Evolutionary conservation across 2,113 vertebrate species (phyloP).

Genomic region (Pardalotus punctatus): DNA sequence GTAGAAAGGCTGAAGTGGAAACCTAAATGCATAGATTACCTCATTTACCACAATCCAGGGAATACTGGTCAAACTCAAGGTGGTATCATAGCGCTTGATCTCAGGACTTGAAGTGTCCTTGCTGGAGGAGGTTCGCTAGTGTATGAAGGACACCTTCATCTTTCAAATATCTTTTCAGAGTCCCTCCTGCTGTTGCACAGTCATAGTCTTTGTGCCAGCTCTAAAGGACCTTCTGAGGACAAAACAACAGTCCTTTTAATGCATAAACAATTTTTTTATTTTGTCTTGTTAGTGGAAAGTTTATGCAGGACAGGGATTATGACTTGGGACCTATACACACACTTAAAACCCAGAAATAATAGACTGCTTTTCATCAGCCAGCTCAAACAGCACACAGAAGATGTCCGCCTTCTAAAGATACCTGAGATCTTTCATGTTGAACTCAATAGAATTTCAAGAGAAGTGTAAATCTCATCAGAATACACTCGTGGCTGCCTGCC

Average conservation of each 20-base stretch:
- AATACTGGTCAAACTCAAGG: neutral
- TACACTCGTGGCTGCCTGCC: neutral
- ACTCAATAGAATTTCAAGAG: neutral
- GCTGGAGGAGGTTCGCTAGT: neutral
- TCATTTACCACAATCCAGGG: neutral
- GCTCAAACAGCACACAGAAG: neutral
- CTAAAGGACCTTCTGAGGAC: conserved; percentile 12
- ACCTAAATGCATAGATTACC: neutral
- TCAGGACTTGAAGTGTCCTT: conserved; percentile 9
- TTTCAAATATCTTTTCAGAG: neutral
- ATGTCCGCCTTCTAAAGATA: neutral
- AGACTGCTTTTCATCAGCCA: neutral
- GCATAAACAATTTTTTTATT: neutral
- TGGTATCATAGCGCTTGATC: accelerated
- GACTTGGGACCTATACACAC: neutral
- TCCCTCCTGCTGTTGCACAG: conserved; percentile 8
- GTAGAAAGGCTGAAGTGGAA: neutral
- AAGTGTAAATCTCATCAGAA: neutral
- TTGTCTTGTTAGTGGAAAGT: conserved; percentile 17
- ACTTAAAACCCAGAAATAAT: neutral
- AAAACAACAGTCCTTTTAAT: conserved; percentile 31
- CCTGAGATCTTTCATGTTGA: neutral
- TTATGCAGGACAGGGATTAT: neutral
- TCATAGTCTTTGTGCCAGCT: neutral
- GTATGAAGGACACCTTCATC: conserved; percentile 17